These are phyloP conservation scores for Hoplodrina blanda DNA, from an alignment of 2,888 invertebrate species.

Conservation along the genomic window DNA sequence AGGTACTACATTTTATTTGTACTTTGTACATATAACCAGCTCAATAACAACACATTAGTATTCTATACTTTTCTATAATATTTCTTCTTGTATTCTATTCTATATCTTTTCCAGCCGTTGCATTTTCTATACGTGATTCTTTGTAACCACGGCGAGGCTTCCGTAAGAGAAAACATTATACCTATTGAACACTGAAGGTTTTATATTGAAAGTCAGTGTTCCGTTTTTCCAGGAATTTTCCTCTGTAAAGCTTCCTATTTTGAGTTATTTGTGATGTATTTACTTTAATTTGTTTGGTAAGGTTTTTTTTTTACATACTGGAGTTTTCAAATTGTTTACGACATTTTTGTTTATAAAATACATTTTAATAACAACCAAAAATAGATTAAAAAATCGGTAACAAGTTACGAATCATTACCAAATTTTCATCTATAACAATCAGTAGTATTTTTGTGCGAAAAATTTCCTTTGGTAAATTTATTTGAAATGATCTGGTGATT, in stretches of 20 bases:
- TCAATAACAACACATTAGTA: constrained; percentile 18
- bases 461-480: too few relatives aligned
- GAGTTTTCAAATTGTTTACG: background rate
- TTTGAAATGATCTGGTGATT: too few relatives aligned
- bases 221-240: background rate
- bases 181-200: constrained; percentile 17
- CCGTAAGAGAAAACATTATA: constrained; percentile 28
- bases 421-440: too few relatives aligned
- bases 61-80: constrained; percentile 13
- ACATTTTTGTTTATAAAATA: too few relatives aligned
- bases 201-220: constrained; percentile 27
- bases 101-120: constrained; percentile 32
- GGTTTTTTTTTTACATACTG: background rate
- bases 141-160: constrained; percentile 12
- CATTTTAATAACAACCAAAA: too few relatives aligned
- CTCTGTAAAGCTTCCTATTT: constrained; percentile 6
- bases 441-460: too few relatives aligned
- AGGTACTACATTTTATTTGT: constrained; percentile 1
- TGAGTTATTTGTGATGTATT: background rate
- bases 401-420: too few relatives aligned
- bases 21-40: constrained; percentile 12
- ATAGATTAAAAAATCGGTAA: too few relatives aligned
- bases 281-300: background rate
- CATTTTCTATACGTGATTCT: constrained; percentile 45
- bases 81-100: background rate